These are phyloP conservation scores for Megalonaias nervosa DNA, from an alignment of 1,140 invertebrate genomes.

Conservation along the genomic window DNA sequence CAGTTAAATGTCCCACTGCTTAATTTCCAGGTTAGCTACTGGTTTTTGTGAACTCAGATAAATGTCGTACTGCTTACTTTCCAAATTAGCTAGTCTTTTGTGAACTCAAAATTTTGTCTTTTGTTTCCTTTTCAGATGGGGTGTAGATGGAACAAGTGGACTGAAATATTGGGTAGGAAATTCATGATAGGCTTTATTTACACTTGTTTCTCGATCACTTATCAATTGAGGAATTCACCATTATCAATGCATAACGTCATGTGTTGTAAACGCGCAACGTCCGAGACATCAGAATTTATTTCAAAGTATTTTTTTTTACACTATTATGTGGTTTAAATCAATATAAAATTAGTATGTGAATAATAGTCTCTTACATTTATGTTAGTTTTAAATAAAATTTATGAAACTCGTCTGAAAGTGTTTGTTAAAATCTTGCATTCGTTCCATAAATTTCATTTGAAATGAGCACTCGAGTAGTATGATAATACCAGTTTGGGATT, in stretches of 20 bases:
- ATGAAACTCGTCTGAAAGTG: background rate
- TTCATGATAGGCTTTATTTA: background rate
- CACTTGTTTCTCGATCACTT: background rate
- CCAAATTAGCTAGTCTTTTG: too few relatives aligned
- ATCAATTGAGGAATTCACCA: background rate
- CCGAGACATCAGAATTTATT: too few relatives aligned
- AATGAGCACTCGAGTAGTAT: too few relatives aligned
- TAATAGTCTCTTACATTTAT: constrained; percentile 2
- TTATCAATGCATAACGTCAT: background rate
- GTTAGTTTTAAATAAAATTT: background rate
- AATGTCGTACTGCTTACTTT: too few relatives aligned
- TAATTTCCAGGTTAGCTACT: too few relatives aligned
- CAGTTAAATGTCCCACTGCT: too few relatives aligned
- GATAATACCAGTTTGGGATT: too few relatives aligned
- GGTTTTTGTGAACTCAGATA: too few relatives aligned
- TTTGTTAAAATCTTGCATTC: background rate
- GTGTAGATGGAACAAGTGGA: constrained; percentile 62
- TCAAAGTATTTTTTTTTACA: background rate
- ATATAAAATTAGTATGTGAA: background rate
- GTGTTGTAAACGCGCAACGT: constrained; percentile 2
- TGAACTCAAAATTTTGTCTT: too few relatives aligned
- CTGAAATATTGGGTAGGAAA: constrained; percentile 90
- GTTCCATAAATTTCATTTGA: too few relatives aligned
- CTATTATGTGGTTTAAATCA: background rate
- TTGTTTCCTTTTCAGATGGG: constrained; percentile 56